These are phyloP conservation scores for Holacanthella duospinosa DNA, from an alignment of 2,888 invertebrate genomes.

Conservation along the genomic window DNA sequence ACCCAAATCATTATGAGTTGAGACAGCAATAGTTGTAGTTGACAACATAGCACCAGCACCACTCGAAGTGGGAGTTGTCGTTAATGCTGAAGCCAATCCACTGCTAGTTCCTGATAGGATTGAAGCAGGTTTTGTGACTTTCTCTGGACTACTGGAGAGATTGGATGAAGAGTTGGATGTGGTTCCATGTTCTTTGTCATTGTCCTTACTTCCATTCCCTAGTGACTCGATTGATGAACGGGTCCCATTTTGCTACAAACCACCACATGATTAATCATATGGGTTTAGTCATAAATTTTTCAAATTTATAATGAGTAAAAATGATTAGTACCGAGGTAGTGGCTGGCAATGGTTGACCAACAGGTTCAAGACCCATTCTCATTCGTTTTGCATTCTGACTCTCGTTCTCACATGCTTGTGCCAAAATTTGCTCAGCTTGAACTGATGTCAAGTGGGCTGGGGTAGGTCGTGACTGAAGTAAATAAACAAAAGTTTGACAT, in stretches of 20 bases:
- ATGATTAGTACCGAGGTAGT: slow-evolving; percentile 39
- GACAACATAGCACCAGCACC: not conserved
- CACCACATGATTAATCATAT: not conserved
- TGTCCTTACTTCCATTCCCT: slow-evolving; percentile 6
- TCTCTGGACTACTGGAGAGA: slow-evolving; percentile 29
- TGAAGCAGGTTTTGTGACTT: slow-evolving; percentile 15
- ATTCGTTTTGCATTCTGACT: slow-evolving; percentile 94
- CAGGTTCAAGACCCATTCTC: slow-evolving; percentile 88
- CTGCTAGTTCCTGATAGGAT: slow-evolving; percentile 11
- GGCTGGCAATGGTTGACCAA: slow-evolving; percentile 77
- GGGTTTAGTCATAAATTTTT: not conserved
- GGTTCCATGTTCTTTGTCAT: slow-evolving; percentile 23
- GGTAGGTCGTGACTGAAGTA: slow-evolving; percentile 71
- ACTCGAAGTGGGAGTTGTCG: not conserved
- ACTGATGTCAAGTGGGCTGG: slow-evolving; percentile 94
- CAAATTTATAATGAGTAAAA: not conserved
- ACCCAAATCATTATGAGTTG: not conserved
- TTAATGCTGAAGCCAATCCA: not conserved
- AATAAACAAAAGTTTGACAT: slow-evolving; percentile 7
- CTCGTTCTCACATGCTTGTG: slow-evolving; percentile 93
- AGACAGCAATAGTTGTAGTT: not conserved
- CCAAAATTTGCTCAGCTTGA: slow-evolving; percentile 89
- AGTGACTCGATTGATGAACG: slow-evolving; percentile 11
- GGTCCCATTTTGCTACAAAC: slow-evolving; percentile 22
- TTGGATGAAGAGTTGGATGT: slow-evolving; percentile 18